phyloP scores from a whole-genome alignment of 2,888 invertebrate species.

The Caenorhabditis parvicauda region DNA sequence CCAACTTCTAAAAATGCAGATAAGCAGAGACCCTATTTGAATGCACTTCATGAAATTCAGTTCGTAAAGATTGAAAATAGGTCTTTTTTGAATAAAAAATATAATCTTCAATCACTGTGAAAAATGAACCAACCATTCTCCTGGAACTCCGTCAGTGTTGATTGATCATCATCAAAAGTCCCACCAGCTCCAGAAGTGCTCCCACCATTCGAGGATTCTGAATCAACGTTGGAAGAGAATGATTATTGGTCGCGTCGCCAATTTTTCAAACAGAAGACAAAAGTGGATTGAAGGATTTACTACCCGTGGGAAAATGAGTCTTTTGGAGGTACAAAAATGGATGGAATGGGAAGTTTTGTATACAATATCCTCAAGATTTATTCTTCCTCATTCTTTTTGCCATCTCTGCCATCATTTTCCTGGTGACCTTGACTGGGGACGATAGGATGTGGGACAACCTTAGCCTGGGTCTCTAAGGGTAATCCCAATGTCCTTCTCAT shows the following conservation, averaged over 20 bases:
- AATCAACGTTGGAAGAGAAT: conserved; percentile 9
- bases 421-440: conserved; percentile 46
- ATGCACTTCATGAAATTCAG: too few species aligned
- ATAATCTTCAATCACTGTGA: too few species aligned
- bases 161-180: conserved; percentile 26
- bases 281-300: not conserved
- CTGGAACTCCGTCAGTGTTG: not conserved
- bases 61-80: too few species aligned
- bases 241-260: too few species aligned
- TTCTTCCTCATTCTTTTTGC: conserved; percentile 9
- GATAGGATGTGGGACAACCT: conserved; percentile 39
- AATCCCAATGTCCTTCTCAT: conserved; percentile 46
- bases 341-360: not conserved
- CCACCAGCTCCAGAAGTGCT: conserved; percentile 45
- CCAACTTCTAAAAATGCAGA: too few species aligned
- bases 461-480: conserved; percentile 26
- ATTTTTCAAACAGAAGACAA: not conserved
- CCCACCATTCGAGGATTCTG: conserved; percentile 42
- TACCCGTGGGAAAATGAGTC: not conserved
- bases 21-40: too few species aligned
- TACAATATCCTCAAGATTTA: not conserved
- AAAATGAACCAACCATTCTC: too few species aligned
- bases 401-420: conserved; percentile 35
- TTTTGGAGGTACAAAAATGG: not conserved
- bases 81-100: too few species aligned